Conservation (phyloP, 2,797 vertebrate genomes). For the Amniataba percoides region DNA sequence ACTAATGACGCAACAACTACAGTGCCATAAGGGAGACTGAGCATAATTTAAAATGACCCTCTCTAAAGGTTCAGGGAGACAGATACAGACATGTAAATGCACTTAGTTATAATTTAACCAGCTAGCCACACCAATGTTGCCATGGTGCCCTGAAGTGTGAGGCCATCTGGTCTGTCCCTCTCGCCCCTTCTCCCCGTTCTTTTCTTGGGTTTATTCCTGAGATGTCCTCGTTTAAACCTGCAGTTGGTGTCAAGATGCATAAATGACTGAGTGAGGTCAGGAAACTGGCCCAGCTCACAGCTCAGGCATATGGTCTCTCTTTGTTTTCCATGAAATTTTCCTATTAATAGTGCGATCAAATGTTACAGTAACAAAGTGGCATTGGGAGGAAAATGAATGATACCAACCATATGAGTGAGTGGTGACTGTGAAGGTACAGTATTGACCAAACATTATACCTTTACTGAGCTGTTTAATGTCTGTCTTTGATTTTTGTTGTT, state of each 20-base stretch:
- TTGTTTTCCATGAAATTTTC: slow-evolving; percentile 6
- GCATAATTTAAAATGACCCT: slow-evolving; percentile 36
- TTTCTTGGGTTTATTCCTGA: background rate
- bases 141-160: slow-evolving; percentile 35
- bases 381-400: background rate
- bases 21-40: background rate
- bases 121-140: slow-evolving; percentile 38
- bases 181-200: background rate
- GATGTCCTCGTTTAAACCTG: slow-evolving; percentile 38
- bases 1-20: background rate
- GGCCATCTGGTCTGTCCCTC: slow-evolving; percentile 69
- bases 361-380: background rate
- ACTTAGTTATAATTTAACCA: slow-evolving; percentile 75
- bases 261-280: background rate
- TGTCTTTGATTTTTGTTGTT: too few species aligned
- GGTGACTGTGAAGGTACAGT: background rate
- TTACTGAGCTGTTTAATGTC: too few species aligned
- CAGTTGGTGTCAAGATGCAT: slow-evolving; percentile 23
- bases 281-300: background rate
- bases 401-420: background rate
- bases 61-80: slow-evolving; percentile 27
- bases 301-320: slow-evolving; percentile 2
- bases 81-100: slow-evolving; percentile 30
- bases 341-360: slow-evolving; percentile 1
- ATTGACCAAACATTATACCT: background rate